phyloP scores from a whole-genome alignment of 2,113 vertebrate species.

The Solenodon paradoxus region DNA sequence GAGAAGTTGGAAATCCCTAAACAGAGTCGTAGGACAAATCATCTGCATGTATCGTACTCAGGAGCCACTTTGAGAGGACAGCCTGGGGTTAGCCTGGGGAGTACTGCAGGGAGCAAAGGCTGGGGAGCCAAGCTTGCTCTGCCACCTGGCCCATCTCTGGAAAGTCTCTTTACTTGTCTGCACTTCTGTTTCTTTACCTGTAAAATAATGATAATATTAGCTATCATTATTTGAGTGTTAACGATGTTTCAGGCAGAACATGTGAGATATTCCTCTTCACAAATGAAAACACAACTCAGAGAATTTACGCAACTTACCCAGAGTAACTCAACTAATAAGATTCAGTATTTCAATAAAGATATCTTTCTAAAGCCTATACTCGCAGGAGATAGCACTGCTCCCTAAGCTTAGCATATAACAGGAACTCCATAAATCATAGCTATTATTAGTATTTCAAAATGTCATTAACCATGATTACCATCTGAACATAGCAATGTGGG shows the following conservation, averaged over 20 bases:
- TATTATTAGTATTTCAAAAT: background rate
- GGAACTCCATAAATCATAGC: background rate
- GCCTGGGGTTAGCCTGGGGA: accelerated
- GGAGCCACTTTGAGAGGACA: background rate
- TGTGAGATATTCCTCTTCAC: background rate
- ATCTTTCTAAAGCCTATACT: background rate
- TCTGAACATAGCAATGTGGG: background rate
- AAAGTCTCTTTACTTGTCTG: background rate
- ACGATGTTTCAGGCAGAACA: background rate
- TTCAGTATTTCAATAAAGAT: background rate
- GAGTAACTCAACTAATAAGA: background rate
- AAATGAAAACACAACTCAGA: conserved; percentile 1
- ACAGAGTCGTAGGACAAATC: background rate
- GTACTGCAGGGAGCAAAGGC: background rate
- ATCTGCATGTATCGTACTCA: background rate
- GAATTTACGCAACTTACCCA: background rate
- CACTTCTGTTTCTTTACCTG: background rate
- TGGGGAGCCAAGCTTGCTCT: accelerated
- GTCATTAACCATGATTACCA: background rate
- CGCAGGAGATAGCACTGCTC: background rate
- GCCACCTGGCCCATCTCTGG: background rate
- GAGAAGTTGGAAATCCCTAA: background rate
- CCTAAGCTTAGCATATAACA: background rate
- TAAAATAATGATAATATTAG: background rate
- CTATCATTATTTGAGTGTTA: background rate